Evolutionary conservation across 2,888 invertebrate genomes (phyloP).

Genomic region (Pachydiplax longipennis): DNA sequence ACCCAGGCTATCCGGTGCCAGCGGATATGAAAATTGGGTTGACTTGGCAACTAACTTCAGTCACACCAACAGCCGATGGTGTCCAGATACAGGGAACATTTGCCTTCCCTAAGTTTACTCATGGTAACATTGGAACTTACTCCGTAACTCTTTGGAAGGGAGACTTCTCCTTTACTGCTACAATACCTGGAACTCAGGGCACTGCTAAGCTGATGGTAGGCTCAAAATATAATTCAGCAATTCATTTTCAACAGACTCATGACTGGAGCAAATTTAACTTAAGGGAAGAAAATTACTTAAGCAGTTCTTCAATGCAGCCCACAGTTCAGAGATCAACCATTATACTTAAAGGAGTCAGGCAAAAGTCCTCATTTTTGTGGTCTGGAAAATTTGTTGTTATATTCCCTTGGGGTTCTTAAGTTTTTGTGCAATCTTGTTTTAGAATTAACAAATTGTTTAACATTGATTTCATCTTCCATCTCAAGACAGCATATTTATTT

Average conservation of each 20-base stretch:
- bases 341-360: background rate
- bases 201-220: background rate
- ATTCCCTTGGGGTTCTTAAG: conserved; percentile 46
- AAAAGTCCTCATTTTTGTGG: conserved; percentile 48
- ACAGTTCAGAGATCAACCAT: background rate
- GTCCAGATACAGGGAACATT: background rate
- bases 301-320: background rate
- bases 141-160: conserved; percentile 1
- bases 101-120: background rate
- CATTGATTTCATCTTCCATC: background rate
- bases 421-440: conserved; percentile 55
- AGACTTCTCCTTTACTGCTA: background rate
- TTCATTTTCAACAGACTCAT: conserved; percentile 2
- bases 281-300: background rate
- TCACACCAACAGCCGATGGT: background rate
- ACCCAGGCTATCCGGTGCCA: background rate
- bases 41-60: background rate
- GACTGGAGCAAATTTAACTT: background rate
- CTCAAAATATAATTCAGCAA: background rate
- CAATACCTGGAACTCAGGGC: background rate
- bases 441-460: background rate
- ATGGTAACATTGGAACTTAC: background rate
- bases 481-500: background rate
- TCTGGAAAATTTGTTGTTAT: conserved; percentile 49
- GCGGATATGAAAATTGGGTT: background rate